Percentiles rank a stretch among this genome's conserved stretches.
Evolutionary conservation across 2,113 vertebrate species (phyloP).

Genomic region (Lota lota): DNA sequence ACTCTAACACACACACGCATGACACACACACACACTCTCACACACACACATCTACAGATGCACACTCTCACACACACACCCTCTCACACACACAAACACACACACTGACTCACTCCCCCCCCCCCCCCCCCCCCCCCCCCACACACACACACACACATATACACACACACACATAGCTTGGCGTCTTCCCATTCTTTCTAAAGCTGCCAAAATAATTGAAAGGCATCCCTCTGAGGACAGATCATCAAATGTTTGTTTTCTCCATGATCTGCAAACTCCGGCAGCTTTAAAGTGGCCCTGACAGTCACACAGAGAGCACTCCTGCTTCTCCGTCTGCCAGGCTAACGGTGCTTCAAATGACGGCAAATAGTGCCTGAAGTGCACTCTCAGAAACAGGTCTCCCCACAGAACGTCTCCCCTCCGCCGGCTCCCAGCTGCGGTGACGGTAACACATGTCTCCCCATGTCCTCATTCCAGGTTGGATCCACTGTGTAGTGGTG

Average conservation of each 20-base stretch:
- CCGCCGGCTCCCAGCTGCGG: slow-evolving; percentile 39
- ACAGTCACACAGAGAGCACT: slow-evolving; percentile 37
- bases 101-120: no score
- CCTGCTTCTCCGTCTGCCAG: slow-evolving; percentile 43
- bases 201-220: slow-evolving; percentile 61
- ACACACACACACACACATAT: slow-evolving; percentile 15
- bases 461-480: background rate
- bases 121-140: no score
- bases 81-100: no score
- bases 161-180: slow-evolving; percentile 15
- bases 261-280: slow-evolving; percentile 29
- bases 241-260: slow-evolving; percentile 50
- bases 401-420: slow-evolving; percentile 28
- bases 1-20: no score
- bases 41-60: no score
- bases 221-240: slow-evolving; percentile 47
- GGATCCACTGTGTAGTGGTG: background rate
- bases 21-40: no score
- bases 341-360: slow-evolving; percentile 48
- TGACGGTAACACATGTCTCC: background rate
- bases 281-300: slow-evolving; percentile 49
- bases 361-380: slow-evolving; percentile 32
- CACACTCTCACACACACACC: no score
- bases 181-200: slow-evolving; percentile 30
- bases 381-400: slow-evolving; percentile 20